phyloP scores from a whole-genome alignment of 2,888 invertebrate species.

The Agapostemon virescens region DNA sequence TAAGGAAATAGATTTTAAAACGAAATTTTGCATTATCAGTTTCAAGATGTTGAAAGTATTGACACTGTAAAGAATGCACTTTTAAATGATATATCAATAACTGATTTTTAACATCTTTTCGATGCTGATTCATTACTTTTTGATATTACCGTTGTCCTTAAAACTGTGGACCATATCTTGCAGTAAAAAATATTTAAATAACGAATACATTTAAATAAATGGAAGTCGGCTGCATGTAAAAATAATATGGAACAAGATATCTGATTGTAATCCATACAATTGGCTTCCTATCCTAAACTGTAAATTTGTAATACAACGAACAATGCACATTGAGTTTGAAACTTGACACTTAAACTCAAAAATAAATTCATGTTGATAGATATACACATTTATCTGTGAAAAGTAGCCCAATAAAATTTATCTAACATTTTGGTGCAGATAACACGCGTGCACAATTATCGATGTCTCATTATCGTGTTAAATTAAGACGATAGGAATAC shows the following conservation, averaged over 20 bases:
- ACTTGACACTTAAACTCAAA: slow-evolving; percentile 32
- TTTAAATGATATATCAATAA: slow-evolving; percentile 47
- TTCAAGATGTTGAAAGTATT: slow-evolving; percentile 66
- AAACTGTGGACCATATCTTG: slow-evolving; percentile 20
- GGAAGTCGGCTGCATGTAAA: slow-evolving; percentile 52
- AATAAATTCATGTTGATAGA: slow-evolving; percentile 16
- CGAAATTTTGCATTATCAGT: slow-evolving; percentile 52
- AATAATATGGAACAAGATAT: slow-evolving; percentile 58
- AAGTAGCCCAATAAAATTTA: slow-evolving; percentile 34
- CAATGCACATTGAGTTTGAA: slow-evolving; percentile 24
- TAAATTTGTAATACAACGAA: slow-evolving; percentile 22
- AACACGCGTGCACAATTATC: slow-evolving; percentile 43
- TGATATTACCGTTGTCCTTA: slow-evolving; percentile 24
- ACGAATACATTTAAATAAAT: slow-evolving; percentile 54
- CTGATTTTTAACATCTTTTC: slow-evolving; percentile 23
- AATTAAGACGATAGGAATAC: slow-evolving; percentile 51
- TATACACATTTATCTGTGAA: slow-evolving; percentile 17
- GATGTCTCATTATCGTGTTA: slow-evolving; percentile 17
- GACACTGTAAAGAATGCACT: slow-evolving; percentile 63
- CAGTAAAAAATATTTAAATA: slow-evolving; percentile 44
- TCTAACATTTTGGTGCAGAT: slow-evolving; percentile 30
- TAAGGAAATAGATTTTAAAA: slow-evolving; percentile 51
- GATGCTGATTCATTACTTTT: slow-evolving; percentile 24
- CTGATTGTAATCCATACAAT: slow-evolving; percentile 49
- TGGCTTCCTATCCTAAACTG: slow-evolving; percentile 65